A percentile compares a stretch with the other conserved stretches of the same genome.
Conservation (phyloP, 1,140 invertebrate genomes). For the Pogonomyrmex californicus region DNA sequence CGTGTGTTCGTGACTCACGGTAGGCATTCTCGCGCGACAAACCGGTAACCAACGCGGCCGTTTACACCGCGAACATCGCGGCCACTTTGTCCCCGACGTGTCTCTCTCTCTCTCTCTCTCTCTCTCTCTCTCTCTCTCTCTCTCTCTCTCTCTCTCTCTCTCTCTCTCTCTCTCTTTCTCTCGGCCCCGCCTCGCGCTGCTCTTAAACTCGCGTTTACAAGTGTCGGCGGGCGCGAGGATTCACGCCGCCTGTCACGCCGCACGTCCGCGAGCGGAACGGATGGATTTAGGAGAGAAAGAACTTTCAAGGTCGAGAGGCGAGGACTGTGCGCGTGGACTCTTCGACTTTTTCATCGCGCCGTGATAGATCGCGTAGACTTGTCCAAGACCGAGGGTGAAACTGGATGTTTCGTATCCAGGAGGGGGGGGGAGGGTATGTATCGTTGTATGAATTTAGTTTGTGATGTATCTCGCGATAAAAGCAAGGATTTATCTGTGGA, state of each 20-base stretch:
- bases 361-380: slow-evolving; percentile 31
- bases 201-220: slow-evolving; percentile 75
- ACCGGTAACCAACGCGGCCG: slow-evolving; percentile 74
- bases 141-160: slow-evolving; percentile 34
- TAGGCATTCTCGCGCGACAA: slow-evolving; percentile 74
- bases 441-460: slow-evolving; percentile 24
- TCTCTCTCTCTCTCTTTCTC: slow-evolving; percentile 5
- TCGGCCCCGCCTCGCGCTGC: slow-evolving; percentile 59
- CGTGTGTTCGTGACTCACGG: slow-evolving; percentile 56
- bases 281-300: slow-evolving; percentile 66
- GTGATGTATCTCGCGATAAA: slow-evolving; percentile 8
- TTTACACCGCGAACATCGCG: slow-evolving; percentile 72
- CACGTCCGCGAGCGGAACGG: slow-evolving; percentile 59
- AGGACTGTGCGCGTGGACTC: slow-evolving; percentile 20
- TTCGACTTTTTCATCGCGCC: slow-evolving; percentile 35
- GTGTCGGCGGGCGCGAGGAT: slow-evolving; percentile 72
- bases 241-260: slow-evolving; percentile 69
- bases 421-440: neutral
- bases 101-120: slow-evolving; percentile 34
- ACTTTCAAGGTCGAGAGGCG: slow-evolving; percentile 15
- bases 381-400: neutral
- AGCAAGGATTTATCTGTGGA: slow-evolving; percentile 1
- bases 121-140: slow-evolving; percentile 10
- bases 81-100: slow-evolving; percentile 74
- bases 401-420: neutral